Conservation (phyloP, 2,888 invertebrate species). For the Parasteatoda lunata region DNA sequence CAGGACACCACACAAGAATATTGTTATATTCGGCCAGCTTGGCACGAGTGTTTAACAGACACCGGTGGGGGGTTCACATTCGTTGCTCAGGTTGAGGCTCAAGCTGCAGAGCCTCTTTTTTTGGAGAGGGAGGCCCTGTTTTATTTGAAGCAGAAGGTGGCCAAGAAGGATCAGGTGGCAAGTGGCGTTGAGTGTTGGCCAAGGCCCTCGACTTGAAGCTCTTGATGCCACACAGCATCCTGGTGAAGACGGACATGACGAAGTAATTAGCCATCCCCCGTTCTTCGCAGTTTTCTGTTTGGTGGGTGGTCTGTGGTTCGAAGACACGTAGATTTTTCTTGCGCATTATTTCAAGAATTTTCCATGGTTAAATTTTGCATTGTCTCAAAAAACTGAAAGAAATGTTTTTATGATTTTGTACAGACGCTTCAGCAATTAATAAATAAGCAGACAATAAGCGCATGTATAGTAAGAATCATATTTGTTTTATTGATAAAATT, state of each 20-base stretch:
- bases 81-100: not conserved
- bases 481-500: too few relatives aligned
- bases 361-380: too few relatives aligned
- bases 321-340: not conserved
- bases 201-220: slow-evolving; percentile 46
- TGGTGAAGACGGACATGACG: slow-evolving; percentile 55
- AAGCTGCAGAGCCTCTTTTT: not conserved
- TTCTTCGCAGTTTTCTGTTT: not conserved
- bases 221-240: slow-evolving; percentile 61
- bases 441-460: too few relatives aligned
- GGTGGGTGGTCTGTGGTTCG: slow-evolving; percentile 51
- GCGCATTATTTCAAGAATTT: too few relatives aligned
- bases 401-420: too few relatives aligned
- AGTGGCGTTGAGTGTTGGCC: slow-evolving; percentile 61
- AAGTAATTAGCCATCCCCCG: slow-evolving; percentile 60
- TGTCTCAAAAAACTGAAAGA: too few relatives aligned
- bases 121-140: slow-evolving; percentile 7
- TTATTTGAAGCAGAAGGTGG: slow-evolving; percentile 22
- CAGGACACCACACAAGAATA: too few relatives aligned
- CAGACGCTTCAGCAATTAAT: too few relatives aligned
- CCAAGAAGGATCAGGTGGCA: slow-evolving; percentile 53
- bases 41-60: too few relatives aligned
- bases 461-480: too few relatives aligned
- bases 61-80: too few relatives aligned
- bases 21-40: too few relatives aligned